Base-by-base conservation (phyloP, 2,113 vertebrate genomes). In the Forbesichthys papilliferus region DNA sequence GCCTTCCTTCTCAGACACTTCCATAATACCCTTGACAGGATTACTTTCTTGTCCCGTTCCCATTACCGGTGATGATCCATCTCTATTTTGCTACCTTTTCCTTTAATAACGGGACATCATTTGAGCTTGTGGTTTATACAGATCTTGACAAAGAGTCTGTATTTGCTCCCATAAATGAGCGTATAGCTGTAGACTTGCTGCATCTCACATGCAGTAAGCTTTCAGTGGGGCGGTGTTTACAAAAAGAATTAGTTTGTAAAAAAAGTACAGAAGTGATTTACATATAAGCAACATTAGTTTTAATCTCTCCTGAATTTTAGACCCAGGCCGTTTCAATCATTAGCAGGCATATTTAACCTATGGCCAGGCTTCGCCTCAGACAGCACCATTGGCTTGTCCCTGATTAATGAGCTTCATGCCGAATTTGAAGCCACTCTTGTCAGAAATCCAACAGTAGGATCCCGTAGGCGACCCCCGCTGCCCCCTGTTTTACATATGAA, bases 1-100 rank as follows among this genome's bases (percentile, higher is more conserved):
- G 87, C 80, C 85, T 89, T 87, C 84, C 86, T 82, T 87, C 83
- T 88, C 85, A 90, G 88, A 88, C 81, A 84, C 90, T 91, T 90
- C 88, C 83, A 87, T 91, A 92, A 92, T 87, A 91, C 79, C 88
- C 86, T 89, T 93, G 92, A 91, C 91, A 91, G 89, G 87, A 82
- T 87, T 90, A 91, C 81, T 79, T 83, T 89, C 89, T 90, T 82
- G 78, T 78, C 84, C 89, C 80, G 81, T 86, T 90, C 79, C 74
- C 76, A 68, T 85, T 85, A 85, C 84, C 76, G 76, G 71, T 75
- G 73, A 88, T 83, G 85, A 90, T 90, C 75, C 84, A 84, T 87
- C 78, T 87, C 80, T 77, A 3, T 82, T 79, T 73, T 68, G 71
- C 81, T 80, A 85, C 81, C 83, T 81, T 75, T 67, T 81, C 71